A percentile compares a stretch with the other conserved stretches of the same genome.
These are phyloP conservation scores for Varanus salvator DNA, from an alignment of 2,113 vertebrate genomes.

Conservation along the genomic window DNA sequence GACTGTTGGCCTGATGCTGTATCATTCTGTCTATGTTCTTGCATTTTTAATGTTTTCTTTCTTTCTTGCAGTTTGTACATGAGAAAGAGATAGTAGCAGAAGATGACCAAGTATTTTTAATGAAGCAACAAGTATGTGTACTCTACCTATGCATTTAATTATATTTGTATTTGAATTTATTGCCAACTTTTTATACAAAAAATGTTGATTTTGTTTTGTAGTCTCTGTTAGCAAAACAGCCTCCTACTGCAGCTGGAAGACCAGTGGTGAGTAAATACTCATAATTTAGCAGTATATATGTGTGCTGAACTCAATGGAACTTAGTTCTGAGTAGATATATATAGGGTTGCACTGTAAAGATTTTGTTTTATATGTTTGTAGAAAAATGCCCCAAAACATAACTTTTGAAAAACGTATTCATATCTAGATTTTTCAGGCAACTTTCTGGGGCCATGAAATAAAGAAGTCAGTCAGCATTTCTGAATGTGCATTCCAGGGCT, in stretches of 20 bases:
- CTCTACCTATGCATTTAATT: not conserved
- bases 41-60: constrained; percentile 32
- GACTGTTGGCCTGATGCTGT: too few species aligned
- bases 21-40: too few species aligned
- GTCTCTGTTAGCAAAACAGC: constrained; percentile 94
- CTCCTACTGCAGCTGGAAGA: constrained; percentile 89
- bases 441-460: not conserved
- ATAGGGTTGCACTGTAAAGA: not conserved
- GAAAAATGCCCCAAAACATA: not conserved
- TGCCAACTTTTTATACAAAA: constrained; percentile 4
- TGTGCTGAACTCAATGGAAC: not conserved
- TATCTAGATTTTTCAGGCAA: not conserved
- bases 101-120: constrained; percentile 98
- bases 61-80: constrained; percentile 91
- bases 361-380: not conserved
- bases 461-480: not conserved
- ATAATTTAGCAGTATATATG: not conserved
- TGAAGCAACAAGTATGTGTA: constrained; percentile 91
- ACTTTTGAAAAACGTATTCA: not conserved
- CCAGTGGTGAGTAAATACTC: constrained; percentile 88
- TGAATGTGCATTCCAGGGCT: not conserved
- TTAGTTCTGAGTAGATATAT: not conserved
- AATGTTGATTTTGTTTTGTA: constrained; percentile 74
- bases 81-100: constrained; percentile 98
- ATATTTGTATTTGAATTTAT: constrained; percentile 27